phyloP scores from a whole-genome alignment of 2,113 vertebrate genomes.

The Spilogale gracilis region DNA sequence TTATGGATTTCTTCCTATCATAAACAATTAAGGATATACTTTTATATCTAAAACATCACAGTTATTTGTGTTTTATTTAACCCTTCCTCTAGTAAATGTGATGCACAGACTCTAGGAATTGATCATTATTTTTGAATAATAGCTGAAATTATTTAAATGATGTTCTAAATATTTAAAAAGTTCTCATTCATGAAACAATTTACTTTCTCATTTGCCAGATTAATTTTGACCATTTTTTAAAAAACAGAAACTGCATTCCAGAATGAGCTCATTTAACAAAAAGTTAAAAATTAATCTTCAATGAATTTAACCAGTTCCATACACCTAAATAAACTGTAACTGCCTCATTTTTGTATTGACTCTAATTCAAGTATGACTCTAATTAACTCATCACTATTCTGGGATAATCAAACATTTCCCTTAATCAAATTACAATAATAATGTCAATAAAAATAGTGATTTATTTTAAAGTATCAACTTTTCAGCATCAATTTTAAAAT shows the following conservation, averaged over 20 bases:
- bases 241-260: neutral
- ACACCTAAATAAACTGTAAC: constrained; percentile 11
- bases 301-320: neutral
- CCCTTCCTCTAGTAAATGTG: neutral
- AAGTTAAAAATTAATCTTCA: constrained; percentile 36
- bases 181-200: neutral
- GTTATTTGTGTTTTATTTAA: neutral
- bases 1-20: neutral
- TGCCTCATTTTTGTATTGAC: neutral
- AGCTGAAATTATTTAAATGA: neutral
- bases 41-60: neutral
- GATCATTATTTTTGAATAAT: constrained; percentile 35
- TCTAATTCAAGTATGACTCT: neutral
- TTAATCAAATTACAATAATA: constrained; percentile 29
- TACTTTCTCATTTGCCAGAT: constrained; percentile 14
- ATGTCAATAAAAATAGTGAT: neutral
- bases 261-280: constrained; percentile 11
- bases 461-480: no score
- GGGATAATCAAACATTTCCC: neutral
- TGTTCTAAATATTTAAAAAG: neutral
- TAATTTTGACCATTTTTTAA: neutral
- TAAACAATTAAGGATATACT: constrained; percentile 24
- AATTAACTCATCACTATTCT: neutral
- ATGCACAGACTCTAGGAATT: neutral
- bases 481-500: neutral